These are phyloP conservation scores for Cremastobaeus sp. DNA, from an alignment of 2,888 invertebrate species.

Conservation along the genomic window DNA sequence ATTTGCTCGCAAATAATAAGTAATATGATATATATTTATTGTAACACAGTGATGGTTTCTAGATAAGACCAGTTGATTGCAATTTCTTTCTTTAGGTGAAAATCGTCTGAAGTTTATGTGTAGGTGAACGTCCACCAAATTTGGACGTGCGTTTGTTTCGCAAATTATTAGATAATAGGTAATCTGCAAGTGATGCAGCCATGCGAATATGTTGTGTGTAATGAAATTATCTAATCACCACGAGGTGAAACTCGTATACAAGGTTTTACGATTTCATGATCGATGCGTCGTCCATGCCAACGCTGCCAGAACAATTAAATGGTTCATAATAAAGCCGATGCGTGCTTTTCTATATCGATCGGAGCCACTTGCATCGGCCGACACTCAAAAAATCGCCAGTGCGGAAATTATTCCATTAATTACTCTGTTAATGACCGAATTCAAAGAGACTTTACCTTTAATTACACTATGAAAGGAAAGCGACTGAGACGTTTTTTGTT, in stretches of 20 bases:
- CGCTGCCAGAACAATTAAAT: too few species aligned
- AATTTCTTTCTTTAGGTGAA: too few species aligned
- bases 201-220: constrained; percentile 38
- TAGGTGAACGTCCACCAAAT: constrained; percentile 15
- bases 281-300: constrained; percentile 28
- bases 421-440: too few species aligned
- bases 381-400: constrained; percentile 22
- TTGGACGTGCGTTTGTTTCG: constrained; percentile 28
- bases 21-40: too few species aligned
- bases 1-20: too few species aligned
- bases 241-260: constrained; percentile 41
- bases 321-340: too few species aligned
- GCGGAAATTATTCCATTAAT: constrained; percentile 38
- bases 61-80: too few species aligned
- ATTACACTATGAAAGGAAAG: too few species aligned
- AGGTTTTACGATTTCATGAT: constrained; percentile 43
- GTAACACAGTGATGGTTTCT: too few species aligned
- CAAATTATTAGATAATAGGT: constrained; percentile 52
- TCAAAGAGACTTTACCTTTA: too few species aligned
- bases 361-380: constrained; percentile 34
- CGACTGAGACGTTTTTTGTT: too few species aligned
- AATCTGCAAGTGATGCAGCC: constrained; percentile 49
- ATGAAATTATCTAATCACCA: constrained; percentile 44
- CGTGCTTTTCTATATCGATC: constrained; percentile 29
- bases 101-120: too few species aligned